Percentiles rank a stretch among this genome's conserved stretches.
Evolutionary conservation across 2,113 vertebrate species (phyloP).

Genomic region (Gasterosteus nipponicus): DNA sequence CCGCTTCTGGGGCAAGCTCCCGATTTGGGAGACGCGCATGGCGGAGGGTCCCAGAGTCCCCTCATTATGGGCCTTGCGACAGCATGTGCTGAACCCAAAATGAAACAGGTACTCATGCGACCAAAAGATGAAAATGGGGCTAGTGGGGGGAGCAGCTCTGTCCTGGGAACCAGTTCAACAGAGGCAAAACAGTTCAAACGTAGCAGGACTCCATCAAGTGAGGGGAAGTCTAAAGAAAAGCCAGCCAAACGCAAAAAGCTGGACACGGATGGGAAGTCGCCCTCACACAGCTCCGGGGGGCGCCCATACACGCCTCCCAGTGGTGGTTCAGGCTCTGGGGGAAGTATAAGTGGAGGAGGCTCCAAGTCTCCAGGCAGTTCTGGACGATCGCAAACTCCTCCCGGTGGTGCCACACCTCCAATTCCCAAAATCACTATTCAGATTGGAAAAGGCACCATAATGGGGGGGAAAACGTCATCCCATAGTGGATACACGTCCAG

Average conservation of each 20-base stretch:
- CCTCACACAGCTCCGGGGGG: slow-evolving; percentile 91
- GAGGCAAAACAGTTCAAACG: slow-evolving; percentile 93
- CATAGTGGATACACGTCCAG: slow-evolving; percentile 93
- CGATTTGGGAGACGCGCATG: slow-evolving; percentile 87
- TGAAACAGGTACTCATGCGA: slow-evolving; percentile 74
- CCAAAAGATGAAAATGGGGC: slow-evolving; percentile 82
- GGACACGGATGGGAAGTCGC: slow-evolving; percentile 94
- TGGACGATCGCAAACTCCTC: slow-evolving; percentile 95
- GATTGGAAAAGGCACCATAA: slow-evolving; percentile 94
- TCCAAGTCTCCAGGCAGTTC: slow-evolving; percentile 97
- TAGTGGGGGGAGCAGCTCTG: slow-evolving; percentile 83
- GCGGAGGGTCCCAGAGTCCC: slow-evolving; percentile 91
- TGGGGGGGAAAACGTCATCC: slow-evolving; percentile 92
- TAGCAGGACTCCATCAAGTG: slow-evolving; percentile 94
- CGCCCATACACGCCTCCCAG: slow-evolving; percentile 95
- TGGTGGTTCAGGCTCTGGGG: slow-evolving; percentile 86
- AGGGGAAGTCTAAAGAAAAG: slow-evolving; percentile 97
- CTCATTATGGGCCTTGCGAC: slow-evolving; percentile 79
- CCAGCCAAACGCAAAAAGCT: slow-evolving; percentile 94
- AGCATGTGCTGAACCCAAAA: slow-evolving; percentile 80
- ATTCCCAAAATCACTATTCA: slow-evolving; percentile 99
- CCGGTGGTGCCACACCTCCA: slow-evolving; percentile 92
- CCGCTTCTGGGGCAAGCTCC: slow-evolving; percentile 83
- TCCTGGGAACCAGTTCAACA: slow-evolving; percentile 78
- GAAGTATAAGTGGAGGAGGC: slow-evolving; percentile 87